phyloP scores from a whole-genome alignment of 2,797 vertebrate species.

The Pygocentrus nattereri region DNA sequence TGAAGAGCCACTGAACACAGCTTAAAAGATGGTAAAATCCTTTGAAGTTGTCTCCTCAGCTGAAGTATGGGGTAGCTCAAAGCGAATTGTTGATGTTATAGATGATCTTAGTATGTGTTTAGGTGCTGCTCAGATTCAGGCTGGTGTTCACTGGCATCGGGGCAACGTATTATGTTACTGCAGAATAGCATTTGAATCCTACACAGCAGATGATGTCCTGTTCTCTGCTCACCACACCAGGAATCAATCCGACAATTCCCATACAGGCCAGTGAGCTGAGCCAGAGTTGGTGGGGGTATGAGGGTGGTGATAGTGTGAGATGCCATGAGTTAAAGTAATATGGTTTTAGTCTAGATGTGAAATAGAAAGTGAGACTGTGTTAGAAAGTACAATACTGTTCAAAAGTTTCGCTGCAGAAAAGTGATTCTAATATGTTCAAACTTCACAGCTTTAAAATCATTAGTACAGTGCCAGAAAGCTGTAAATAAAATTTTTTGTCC shows the following conservation, averaged over 20 bases:
- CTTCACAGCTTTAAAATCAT: too few species aligned
- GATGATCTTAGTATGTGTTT: neutral
- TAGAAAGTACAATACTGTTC: too few species aligned
- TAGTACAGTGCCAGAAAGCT: too few species aligned
- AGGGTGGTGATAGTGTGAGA: too few species aligned
- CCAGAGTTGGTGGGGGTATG: neutral
- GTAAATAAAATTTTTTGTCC: too few species aligned
- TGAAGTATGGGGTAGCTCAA: neutral
- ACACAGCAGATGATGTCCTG: constrained; percentile 81
- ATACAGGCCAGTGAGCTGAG: constrained; percentile 17
- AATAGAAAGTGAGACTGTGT: neutral
- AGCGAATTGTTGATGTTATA: neutral
- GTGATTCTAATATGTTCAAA: too few species aligned
- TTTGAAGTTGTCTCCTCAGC: neutral
- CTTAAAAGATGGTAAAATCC: too few species aligned
- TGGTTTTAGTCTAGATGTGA: neutral
- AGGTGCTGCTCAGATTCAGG: neutral
- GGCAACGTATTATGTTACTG: constrained; percentile 69
- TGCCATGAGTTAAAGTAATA: too few species aligned
- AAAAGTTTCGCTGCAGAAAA: too few species aligned
- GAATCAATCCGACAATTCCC: constrained; percentile 37
- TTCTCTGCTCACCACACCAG: constrained; percentile 50
- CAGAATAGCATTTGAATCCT: constrained; percentile 76
- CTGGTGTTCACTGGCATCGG: constrained; percentile 6
- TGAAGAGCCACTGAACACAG: too few species aligned